Percentiles rank a stretch among this genome's conserved stretches.
Conservation (phyloP, 2,113 vertebrate species). For the Apodemus speciosus region DNA sequence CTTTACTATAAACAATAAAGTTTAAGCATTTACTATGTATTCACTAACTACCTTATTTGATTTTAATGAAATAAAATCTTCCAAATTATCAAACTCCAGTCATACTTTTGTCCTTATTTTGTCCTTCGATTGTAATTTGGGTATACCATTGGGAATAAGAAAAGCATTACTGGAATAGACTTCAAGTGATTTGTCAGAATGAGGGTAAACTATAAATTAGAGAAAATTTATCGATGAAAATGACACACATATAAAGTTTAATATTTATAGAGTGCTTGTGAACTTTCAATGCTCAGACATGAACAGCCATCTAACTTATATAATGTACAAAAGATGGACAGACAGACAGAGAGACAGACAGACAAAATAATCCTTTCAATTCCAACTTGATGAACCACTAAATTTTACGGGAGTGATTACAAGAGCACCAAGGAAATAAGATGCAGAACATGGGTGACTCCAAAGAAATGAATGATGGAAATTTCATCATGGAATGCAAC, state of each 20-base stretch:
- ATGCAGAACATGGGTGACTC: not conserved
- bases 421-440: too few relatives aligned
- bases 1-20: not conserved
- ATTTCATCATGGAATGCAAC: not conserved
- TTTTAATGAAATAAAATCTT: not conserved
- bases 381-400: not conserved
- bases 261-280: fast-evolving
- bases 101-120: not conserved
- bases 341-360: too few relatives aligned
- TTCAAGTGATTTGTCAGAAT: not conserved
- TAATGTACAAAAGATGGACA: not conserved
- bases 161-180: not conserved
- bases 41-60: not conserved
- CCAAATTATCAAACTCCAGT: not conserved
- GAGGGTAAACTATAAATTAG: not conserved
- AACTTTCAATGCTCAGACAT: not conserved
- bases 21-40: not conserved
- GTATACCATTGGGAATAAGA: fast-evolving
- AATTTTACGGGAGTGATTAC: not conserved
- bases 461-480: not conserved
- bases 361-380: not conserved
- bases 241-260: not conserved
- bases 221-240: not conserved
- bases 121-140: not conserved
- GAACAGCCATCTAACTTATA: not conserved